Evolutionary conservation across 1,140 invertebrate species (phyloP).

Genomic region (Chironomus tepperi): DNA sequence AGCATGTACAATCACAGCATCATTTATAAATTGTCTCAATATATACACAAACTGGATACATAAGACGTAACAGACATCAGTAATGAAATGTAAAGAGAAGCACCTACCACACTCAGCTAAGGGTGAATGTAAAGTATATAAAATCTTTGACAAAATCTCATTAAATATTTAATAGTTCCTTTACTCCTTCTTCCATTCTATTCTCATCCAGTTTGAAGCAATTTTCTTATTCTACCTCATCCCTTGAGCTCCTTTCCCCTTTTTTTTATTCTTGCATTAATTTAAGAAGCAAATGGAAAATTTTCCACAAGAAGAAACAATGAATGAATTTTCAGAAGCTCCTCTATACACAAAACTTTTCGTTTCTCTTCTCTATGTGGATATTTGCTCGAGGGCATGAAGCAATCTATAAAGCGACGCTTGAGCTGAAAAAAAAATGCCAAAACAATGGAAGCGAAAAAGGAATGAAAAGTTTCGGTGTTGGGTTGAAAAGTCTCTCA

Average conservation of each 20-base stretch:
- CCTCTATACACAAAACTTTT: not conserved
- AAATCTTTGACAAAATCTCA: conserved; percentile 14
- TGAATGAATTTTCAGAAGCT: not conserved
- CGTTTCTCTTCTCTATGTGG: not conserved
- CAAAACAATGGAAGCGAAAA: conserved; percentile 4
- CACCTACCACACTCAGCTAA: no score
- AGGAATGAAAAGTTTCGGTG: not conserved
- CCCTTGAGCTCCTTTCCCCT: not conserved
- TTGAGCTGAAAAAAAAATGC: not conserved
- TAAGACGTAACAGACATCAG: no score
- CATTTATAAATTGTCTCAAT: no score
- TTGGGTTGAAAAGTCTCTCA: not conserved
- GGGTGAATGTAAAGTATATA: not conserved
- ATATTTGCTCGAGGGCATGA: not conserved
- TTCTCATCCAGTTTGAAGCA: not conserved
- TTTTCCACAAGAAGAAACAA: conserved; percentile 8
- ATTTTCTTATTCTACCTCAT: not conserved
- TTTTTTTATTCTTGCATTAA: not conserved
- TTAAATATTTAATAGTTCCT: conserved; percentile 15
- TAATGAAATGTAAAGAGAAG: no score
- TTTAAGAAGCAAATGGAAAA: not conserved
- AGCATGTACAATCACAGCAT: no score
- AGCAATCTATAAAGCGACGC: not conserved
- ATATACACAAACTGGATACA: no score
- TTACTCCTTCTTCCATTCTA: conserved; percentile 10